These are phyloP conservation scores for Oncorhynchus mykiss DNA, from an alignment of 2,113 vertebrate genomes.

Conservation along the genomic window DNA sequence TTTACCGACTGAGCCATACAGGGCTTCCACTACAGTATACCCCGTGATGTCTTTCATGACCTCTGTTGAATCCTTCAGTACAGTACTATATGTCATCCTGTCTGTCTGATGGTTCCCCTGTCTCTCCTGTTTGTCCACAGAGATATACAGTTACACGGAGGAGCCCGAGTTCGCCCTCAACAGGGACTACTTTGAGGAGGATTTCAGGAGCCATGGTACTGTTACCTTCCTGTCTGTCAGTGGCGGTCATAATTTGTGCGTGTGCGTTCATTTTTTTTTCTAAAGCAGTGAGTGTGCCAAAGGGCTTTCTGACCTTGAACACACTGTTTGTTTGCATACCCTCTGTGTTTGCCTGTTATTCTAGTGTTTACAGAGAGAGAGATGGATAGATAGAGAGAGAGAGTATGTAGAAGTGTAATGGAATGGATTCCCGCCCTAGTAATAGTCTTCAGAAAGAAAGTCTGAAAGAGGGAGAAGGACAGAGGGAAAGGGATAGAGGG, in stretches of 20 bases:
- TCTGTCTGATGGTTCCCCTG: neutral
- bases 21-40: no score
- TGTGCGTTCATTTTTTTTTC: neutral
- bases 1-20: no score
- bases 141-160: conserved; percentile 98
- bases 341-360: neutral
- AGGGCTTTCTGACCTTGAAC: conserved; percentile 1
- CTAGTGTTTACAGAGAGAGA: neutral
- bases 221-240: conserved; percentile 1
- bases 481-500: neutral
- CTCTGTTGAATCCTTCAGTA: no score
- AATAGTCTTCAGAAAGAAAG: neutral
- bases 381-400: neutral
- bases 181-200: conserved; percentile 92
- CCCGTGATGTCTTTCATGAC: no score
- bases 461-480: neutral
- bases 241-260: neutral
- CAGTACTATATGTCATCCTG: neutral
- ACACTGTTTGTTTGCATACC: neutral
- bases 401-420: neutral
- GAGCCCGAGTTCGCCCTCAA: conserved; percentile 89
- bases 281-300: neutral
- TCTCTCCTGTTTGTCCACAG: conserved; percentile 64
- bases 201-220: conserved; percentile 87
- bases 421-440: neutral